Evolutionary conservation across 2,113 vertebrate species (phyloP).

Genomic region (Neotoma lepida): DNA sequence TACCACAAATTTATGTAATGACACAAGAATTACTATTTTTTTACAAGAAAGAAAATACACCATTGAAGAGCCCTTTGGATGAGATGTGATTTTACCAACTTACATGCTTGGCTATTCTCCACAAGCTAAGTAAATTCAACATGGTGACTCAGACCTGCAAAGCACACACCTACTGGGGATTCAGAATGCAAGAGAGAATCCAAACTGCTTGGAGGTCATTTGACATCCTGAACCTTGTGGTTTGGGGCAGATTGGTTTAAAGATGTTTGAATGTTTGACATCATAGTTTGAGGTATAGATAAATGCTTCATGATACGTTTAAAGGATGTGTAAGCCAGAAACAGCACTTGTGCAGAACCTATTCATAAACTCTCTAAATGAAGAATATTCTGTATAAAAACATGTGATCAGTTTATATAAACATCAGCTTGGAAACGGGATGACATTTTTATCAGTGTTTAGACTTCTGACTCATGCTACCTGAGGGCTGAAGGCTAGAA

Average conservation of each 20-base stretch:
- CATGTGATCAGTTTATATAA: neutral
- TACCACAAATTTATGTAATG: neutral
- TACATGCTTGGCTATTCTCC: neutral
- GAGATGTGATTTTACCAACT: neutral
- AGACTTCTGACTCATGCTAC: neutral
- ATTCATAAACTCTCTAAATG: neutral
- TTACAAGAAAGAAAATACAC: neutral
- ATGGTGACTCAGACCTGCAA: neutral
- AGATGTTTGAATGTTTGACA: neutral
- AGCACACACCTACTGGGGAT: neutral
- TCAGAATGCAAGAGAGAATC: neutral
- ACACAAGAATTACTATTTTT: neutral
- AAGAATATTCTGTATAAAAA: neutral
- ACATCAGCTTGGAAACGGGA: neutral
- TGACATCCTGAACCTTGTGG: neutral
- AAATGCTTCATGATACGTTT: neutral
- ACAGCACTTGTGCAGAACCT: neutral
- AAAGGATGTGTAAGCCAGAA: neutral
- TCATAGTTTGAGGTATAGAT: neutral
- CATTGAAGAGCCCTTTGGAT: neutral
- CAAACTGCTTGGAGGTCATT: neutral
- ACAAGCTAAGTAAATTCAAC: neutral
- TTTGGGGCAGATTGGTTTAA: neutral
- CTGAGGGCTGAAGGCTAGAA: neutral
- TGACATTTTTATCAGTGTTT: slow-evolving; percentile 1